Base-by-base conservation (phyloP, 2,888 invertebrate genomes). In the Meganola albula region DNA sequence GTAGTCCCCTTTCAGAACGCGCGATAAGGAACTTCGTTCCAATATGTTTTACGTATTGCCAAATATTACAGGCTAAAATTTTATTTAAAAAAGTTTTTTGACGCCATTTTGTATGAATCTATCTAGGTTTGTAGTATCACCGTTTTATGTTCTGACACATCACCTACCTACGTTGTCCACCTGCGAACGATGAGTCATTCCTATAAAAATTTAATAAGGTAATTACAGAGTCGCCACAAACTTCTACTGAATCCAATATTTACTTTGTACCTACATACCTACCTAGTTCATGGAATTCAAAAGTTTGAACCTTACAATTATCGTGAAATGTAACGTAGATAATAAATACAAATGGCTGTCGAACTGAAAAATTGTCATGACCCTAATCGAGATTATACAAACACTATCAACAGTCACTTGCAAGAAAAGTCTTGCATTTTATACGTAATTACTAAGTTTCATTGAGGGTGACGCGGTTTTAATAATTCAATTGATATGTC, bases 401-500 rank as follows among this genome's bases (percentile, higher is more conserved):
- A 79, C 69, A 79, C 51, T 46, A 47, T 31, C 55, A 70, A 67
- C 58, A 59, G 51, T 62, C 64, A 68, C 44, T 24, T 53, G 50
- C 49, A 54, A 51, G 53, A 53, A 64, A 66, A 74, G 48, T 52
- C 67, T 63, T 79, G 79, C 77, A 77, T 72, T 75, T 69, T 60
- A 48, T 54, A 63, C 57, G 47, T 65, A 66, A 72, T 70, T 63
- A 59, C 58, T 61, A 49, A 53, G 48, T 63, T 77, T 74, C 74
- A 74, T 74, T 78, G 64, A 78, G 61, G 63, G 65, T 62, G 61
- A 56, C 53, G 44, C 41, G 43, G 49, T 49, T 62, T 82, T 67
- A 82, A 80, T 77, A 72, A 83, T 83, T 83, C 71, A 83, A 68
- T 63, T 57, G 63, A 44, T 66, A 31, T 12, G 12, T 52, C 41